These are phyloP conservation scores for Picathartes gymnocephalus DNA, from an alignment of 2,113 vertebrate genomes.

Conservation along the genomic window DNA sequence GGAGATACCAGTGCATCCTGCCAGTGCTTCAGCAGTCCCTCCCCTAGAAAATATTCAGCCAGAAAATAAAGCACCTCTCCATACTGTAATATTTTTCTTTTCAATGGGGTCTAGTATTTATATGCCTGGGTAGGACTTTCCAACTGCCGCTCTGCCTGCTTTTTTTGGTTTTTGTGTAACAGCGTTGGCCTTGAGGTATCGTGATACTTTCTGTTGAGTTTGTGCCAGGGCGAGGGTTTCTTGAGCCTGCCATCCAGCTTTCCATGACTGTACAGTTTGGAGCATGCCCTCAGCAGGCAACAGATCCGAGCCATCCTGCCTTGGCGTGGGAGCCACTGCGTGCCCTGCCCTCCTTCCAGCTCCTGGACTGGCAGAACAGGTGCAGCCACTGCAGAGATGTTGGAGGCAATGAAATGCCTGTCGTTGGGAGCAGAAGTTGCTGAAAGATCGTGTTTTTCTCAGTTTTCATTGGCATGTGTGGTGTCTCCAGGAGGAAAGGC, in stretches of 20 bases:
- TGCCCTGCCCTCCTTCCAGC: background rate
- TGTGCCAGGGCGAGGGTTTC: background rate
- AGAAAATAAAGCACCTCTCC: background rate
- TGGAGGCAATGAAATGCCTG: background rate
- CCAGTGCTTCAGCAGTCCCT: background rate
- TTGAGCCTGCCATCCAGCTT: background rate
- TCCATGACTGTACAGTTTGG: background rate
- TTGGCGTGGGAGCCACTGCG: accelerated
- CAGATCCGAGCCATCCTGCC: accelerated
- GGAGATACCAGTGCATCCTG: background rate
- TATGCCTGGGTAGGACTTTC: background rate
- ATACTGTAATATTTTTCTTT: background rate
- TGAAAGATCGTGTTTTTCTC: background rate
- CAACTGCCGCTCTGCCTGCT: background rate
- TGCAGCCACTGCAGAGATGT: background rate
- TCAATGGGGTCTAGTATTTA: background rate
- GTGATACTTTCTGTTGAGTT: background rate
- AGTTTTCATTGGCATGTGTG: background rate
- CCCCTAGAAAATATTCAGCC: background rate
- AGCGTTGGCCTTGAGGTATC: accelerated
- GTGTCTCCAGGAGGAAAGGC: background rate
- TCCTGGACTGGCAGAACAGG: background rate
- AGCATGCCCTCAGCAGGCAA: background rate
- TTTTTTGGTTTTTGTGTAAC: background rate
- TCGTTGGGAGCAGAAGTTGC: background rate